phyloP scores from a whole-genome alignment of 1,140 invertebrate genomes.

The Drosophila insularis region DNA sequence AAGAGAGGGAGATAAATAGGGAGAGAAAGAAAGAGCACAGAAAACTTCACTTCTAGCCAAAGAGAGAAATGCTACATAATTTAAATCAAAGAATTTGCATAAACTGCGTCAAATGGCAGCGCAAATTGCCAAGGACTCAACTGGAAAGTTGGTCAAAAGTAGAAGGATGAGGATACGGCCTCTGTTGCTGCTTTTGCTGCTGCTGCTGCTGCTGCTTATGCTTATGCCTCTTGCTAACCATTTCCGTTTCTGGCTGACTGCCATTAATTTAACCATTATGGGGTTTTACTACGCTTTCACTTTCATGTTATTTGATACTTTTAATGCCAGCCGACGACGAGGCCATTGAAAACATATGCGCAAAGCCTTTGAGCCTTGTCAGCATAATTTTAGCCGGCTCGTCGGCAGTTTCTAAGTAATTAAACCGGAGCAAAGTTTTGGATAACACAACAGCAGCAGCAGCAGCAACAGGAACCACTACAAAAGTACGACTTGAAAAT shows the following conservation, averaged over 20 bases:
- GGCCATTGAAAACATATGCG: constrained; percentile 76
- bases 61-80: constrained; percentile 41
- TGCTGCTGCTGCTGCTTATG: neutral
- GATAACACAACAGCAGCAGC: constrained; percentile 60
- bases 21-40: neutral
- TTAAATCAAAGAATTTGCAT: constrained; percentile 68
- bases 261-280: constrained; percentile 77
- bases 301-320: constrained; percentile 78
- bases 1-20: neutral
- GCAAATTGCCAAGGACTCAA: constrained; percentile 43
- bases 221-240: constrained; percentile 6
- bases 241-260: constrained; percentile 38
- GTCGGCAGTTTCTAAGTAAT: constrained; percentile 62
- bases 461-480: neutral
- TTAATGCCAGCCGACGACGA: constrained; percentile 41
- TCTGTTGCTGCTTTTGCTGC: neutral
- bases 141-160: constrained; percentile 11
- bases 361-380: constrained; percentile 60
- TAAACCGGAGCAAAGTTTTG: constrained; percentile 69
- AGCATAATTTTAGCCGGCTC: constrained; percentile 44
- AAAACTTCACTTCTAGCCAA: neutral
- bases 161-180: neutral
- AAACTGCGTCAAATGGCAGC: constrained; percentile 59
- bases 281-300: constrained; percentile 69
- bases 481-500: neutral